Conservation (phyloP, 2,888 invertebrate species). For the Epirrhoe tristata region DNA sequence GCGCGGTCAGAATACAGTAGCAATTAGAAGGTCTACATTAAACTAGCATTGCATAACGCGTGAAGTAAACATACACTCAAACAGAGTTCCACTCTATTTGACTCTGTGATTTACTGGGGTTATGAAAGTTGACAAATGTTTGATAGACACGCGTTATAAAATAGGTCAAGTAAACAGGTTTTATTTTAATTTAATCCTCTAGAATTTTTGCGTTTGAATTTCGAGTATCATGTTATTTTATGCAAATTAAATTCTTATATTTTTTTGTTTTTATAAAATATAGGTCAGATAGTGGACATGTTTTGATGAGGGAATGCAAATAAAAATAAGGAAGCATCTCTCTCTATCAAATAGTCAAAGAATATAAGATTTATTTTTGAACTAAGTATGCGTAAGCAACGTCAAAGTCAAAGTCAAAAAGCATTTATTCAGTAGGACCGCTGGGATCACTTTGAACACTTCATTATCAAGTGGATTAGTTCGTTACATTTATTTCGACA, state of each 20-base stretch:
- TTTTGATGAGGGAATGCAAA: no score
- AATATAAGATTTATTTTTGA: no score
- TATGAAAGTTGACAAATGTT: slow-evolving; percentile 23
- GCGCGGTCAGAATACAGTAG: slow-evolving; percentile 18
- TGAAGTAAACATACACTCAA: slow-evolving; percentile 20
- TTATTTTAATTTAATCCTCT: background rate
- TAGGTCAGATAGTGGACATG: no score
- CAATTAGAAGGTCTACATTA: slow-evolving; percentile 20
- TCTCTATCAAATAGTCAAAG: no score
- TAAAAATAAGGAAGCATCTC: background rate
- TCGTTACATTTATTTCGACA: no score
- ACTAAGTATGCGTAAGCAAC: no score
- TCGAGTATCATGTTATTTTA: background rate
- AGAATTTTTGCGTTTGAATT: background rate
- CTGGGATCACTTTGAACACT: no score
- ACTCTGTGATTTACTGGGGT: slow-evolving; percentile 15
- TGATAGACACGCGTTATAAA: slow-evolving; percentile 12
- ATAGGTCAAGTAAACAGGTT: slow-evolving; percentile 5
- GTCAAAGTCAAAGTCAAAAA: no score
- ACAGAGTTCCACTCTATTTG: slow-evolving; percentile 30
- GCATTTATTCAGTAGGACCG: no score
- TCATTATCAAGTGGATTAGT: no score
- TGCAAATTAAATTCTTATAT: background rate
- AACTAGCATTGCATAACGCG: slow-evolving; percentile 27
- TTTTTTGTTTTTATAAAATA: background rate